Conservation (phyloP, 2,888 invertebrate genomes). For the Limnephilus auricula region DNA sequence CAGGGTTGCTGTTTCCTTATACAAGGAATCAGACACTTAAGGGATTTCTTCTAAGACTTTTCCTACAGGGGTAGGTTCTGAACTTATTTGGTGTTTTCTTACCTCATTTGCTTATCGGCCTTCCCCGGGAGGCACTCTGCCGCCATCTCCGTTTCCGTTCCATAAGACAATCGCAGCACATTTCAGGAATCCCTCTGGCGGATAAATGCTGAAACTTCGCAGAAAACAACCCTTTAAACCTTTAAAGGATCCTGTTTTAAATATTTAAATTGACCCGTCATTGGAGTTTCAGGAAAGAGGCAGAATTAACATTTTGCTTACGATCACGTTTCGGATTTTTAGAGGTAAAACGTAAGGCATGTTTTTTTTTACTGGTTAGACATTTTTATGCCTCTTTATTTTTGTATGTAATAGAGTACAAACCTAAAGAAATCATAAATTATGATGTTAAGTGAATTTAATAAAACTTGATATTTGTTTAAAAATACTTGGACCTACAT, state of each 20-base stretch:
- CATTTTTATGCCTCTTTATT: background rate
- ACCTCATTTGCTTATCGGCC: slow-evolving; percentile 31
- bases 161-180: slow-evolving; percentile 26
- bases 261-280: slow-evolving; percentile 2
- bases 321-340: background rate
- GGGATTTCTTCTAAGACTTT: background rate
- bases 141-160: background rate
- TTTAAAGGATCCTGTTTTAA: background rate
- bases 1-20: background rate
- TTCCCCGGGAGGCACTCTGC: background rate
- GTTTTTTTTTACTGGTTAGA: background rate
- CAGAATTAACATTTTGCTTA: background rate
- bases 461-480: background rate
- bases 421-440: background rate
- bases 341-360: background rate
- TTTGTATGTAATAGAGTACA: too few relatives aligned
- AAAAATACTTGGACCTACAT: background rate
- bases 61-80: background rate
- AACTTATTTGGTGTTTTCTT: background rate
- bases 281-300: background rate
- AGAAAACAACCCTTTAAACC: slow-evolving; percentile 21
- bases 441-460: background rate
- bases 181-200: background rate
- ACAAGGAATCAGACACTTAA: background rate
- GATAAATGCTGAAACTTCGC: background rate